phyloP scores from a whole-genome alignment of 2,797 vertebrate species.

The Channallabes apus region DNA sequence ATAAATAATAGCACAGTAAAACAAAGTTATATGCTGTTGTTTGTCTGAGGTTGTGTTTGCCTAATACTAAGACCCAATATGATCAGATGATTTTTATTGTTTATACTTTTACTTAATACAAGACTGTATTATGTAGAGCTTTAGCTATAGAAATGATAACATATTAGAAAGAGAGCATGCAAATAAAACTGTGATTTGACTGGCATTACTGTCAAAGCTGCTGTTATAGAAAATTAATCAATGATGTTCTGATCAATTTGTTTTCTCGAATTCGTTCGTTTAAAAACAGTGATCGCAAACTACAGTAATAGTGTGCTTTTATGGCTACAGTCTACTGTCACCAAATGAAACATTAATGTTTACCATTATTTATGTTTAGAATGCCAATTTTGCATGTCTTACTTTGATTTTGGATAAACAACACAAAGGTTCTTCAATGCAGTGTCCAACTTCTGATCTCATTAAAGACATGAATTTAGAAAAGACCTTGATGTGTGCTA shows the following conservation, averaged over 20 bases:
- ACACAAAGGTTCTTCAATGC: background rate
- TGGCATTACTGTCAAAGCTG: background rate
- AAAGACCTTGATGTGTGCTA: slow-evolving; percentile 6
- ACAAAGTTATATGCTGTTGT: no score
- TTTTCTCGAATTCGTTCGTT: background rate
- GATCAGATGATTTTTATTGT: no score
- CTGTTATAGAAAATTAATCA: background rate
- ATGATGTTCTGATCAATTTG: background rate
- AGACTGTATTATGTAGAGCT: background rate
- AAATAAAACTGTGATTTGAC: background rate
- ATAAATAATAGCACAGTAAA: no score
- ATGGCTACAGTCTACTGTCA: background rate
- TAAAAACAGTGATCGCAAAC: background rate
- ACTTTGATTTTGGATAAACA: background rate
- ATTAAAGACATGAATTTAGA: slow-evolving; percentile 12
- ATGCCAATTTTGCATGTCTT: background rate
- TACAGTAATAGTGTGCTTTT: background rate
- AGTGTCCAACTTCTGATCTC: background rate
- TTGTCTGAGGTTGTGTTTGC: no score
- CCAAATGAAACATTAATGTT: slow-evolving; percentile 5
- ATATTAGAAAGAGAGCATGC: background rate
- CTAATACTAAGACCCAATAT: no score
- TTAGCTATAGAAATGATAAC: background rate
- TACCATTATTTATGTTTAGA: background rate
- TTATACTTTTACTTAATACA: no score